phyloP scores from a whole-genome alignment of 1,140 invertebrate species.

The Plodia interpunctella region DNA sequence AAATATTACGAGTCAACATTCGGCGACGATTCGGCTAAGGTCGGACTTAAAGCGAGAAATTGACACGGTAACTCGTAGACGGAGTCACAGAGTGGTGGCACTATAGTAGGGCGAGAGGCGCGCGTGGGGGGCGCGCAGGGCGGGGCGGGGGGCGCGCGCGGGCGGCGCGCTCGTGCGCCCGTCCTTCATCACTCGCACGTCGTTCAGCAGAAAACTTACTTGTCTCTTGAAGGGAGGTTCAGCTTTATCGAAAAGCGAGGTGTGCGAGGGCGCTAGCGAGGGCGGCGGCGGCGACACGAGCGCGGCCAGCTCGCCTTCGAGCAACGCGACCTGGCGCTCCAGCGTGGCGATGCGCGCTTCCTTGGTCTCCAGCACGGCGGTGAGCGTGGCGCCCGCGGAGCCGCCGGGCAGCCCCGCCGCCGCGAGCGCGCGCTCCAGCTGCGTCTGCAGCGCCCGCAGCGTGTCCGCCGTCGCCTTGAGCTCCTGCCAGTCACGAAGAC shows the following conservation, averaged over 20 bases:
- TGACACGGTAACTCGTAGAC: slow-evolving; percentile 55
- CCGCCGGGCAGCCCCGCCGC: slow-evolving; percentile 80
- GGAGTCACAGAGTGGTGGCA: slow-evolving; percentile 66
- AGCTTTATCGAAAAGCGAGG: slow-evolving; percentile 80
- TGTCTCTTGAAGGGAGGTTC: slow-evolving; percentile 84
- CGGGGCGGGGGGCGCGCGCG: slow-evolving; percentile 26
- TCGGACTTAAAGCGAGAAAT: slow-evolving; percentile 68
- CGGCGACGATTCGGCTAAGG: slow-evolving; percentile 54
- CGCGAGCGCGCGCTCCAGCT: slow-evolving; percentile 84
- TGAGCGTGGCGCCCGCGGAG: slow-evolving; percentile 84
- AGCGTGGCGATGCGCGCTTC: slow-evolving; percentile 90
- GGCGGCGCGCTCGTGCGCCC: slow-evolving; percentile 74
- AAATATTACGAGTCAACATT: slow-evolving; percentile 64
- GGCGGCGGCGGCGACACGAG: slow-evolving; percentile 77
- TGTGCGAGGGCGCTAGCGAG: slow-evolving; percentile 74
- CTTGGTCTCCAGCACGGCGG: slow-evolving; percentile 89
- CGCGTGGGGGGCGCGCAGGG: slow-evolving; percentile 32
- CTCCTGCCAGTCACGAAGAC: slow-evolving; percentile 80
- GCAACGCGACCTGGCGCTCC: slow-evolving; percentile 87
- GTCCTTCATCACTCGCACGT: slow-evolving; percentile 85
- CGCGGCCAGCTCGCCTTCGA: slow-evolving; percentile 84
- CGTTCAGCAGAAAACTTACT: slow-evolving; percentile 89
- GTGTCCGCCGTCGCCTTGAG: slow-evolving; percentile 89
- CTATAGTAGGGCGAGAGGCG: slow-evolving; percentile 45
- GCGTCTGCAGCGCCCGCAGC: slow-evolving; percentile 85